Evolutionary conservation across 2,113 vertebrate genomes (phyloP).

Genomic region (Pycnonotus jocosus): DNA sequence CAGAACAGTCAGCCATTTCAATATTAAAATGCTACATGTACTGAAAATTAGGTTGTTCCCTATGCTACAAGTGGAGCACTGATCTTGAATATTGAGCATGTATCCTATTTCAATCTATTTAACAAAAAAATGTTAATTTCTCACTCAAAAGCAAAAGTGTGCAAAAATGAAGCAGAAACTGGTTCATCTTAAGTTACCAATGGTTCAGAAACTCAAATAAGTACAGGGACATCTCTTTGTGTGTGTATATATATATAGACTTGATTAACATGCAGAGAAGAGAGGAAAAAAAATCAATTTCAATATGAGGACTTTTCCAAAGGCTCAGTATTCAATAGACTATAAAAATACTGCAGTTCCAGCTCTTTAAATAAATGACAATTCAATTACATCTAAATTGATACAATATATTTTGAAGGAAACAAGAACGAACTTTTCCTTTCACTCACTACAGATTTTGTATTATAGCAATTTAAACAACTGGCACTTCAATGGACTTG

Average conservation of each 20-base stretch:
- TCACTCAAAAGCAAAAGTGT: not conserved
- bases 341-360: not conserved
- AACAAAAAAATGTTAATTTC: not conserved
- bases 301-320: not conserved
- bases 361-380: not conserved
- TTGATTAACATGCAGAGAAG: not conserved
- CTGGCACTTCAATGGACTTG: not conserved
- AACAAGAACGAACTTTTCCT: not conserved
- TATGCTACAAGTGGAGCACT: not conserved
- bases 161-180: not conserved
- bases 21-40: not conserved
- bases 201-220: not conserved
- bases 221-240: not conserved
- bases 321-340: not conserved
- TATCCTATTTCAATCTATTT: not conserved
- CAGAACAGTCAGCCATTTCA: not conserved
- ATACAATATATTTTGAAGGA: not conserved
- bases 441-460: not conserved
- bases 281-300: not conserved
- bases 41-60: not conserved
- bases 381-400: not conserved
- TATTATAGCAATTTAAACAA: not conserved
- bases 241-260: not conserved
- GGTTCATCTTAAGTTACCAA: not conserved
- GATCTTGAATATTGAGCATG: not conserved